Base-by-base conservation (phyloP, 2,888 invertebrate genomes). In the Eudasyphora cyanicolor region DNA sequence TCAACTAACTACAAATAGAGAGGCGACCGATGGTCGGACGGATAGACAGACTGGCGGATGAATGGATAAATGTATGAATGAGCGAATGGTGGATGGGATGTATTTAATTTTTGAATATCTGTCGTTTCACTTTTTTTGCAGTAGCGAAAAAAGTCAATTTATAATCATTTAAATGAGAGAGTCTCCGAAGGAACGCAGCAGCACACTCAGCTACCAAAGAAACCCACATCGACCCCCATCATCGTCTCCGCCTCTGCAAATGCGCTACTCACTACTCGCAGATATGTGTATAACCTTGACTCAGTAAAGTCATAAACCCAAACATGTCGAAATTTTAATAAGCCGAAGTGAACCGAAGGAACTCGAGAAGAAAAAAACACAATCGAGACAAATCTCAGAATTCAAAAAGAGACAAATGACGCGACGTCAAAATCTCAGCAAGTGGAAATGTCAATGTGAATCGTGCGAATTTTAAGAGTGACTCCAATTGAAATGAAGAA, bases 221-320 rank as follows among this genome's bases (percentile, higher is more conserved):
- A 71, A 57, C 62, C 1, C 67, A 6, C 45, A 69, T 7, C 57
- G 0, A 57, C 57, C 27, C 5, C 7, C 27, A 57, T 12, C 8
- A 24, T 27, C 12, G 14, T 14, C 14, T 24, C 27, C 14, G 27
- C 45, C 45, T 3, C 45, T n/a, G 45, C 29, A 27, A 29, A 21
- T 69, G 49, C 2, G 57, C 8, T 57, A 19, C 32, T n/a, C 10
- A 49, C 67, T 17, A 42, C 12, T 7, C 17, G 19, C 32, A 69
- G 45, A 10, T n/a, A 57, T 38, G 1, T 14, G 21, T 38, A n/a
- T 80, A 84, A 84, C 83, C 83, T 83, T 83, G 83, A 84, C 80
- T 78, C 77, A 79, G 45, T 75, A 78, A 77, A 75, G 83, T 84
- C 80, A 78, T 38, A 80, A 80, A 75, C 70, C 80, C 75, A 71